Conservation (phyloP, 2,797 vertebrate genomes). For the Tragopan temminckii region DNA sequence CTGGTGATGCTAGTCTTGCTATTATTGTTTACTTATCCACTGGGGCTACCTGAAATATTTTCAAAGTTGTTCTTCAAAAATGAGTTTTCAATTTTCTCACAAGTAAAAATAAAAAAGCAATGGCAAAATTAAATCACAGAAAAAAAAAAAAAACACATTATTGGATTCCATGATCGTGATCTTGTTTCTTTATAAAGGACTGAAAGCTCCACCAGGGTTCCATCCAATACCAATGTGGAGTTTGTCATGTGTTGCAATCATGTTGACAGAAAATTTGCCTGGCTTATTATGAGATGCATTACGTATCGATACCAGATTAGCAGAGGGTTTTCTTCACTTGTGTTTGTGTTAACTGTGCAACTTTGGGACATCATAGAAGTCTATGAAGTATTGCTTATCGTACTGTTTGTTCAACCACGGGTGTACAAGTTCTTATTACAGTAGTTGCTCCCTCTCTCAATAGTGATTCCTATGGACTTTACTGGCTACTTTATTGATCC, state of each 20-base stretch:
- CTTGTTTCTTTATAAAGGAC: neutral
- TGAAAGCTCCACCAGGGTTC: neutral
- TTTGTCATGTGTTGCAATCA: neutral
- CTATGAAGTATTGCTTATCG: neutral
- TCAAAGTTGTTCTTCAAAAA: neutral
- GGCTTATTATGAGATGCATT: neutral
- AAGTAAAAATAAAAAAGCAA: neutral
- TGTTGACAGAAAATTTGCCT: neutral
- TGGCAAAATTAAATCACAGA: neutral
- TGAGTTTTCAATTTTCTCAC: neutral
- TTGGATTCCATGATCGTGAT: neutral
- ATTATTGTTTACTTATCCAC: neutral
- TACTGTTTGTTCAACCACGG: neutral
- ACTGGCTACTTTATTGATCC: neutral
- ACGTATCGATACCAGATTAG: neutral
- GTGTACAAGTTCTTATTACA: neutral
- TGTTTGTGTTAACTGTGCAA: neutral
- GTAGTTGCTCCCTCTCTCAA: neutral
- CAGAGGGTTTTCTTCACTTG: neutral
- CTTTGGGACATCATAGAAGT: neutral
- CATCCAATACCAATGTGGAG: neutral
- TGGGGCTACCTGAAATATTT: neutral
- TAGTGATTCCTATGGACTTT: neutral
- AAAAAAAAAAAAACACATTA: neutral
- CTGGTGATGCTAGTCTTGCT: neutral